phyloP scores from a whole-genome alignment of 2,888 invertebrate genomes.

The Anaspis maculata region DNA sequence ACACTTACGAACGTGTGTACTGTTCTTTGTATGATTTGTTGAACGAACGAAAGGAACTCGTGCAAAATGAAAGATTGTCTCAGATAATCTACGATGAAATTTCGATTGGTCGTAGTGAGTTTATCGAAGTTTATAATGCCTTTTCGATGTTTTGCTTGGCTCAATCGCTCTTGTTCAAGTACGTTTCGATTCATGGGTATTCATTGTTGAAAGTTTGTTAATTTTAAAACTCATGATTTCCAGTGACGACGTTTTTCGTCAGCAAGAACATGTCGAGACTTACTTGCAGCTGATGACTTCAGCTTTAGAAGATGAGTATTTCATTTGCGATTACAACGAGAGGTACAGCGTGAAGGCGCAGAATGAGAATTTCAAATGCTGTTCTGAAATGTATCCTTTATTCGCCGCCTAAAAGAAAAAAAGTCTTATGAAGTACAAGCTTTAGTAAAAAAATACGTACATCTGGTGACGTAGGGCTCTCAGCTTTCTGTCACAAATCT shows the following conservation, averaged over 20 bases:
- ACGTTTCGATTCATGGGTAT: slow-evolving; percentile 19
- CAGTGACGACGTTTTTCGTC: slow-evolving; percentile 29
- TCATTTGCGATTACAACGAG: slow-evolving; percentile 38
- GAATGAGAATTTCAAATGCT: slow-evolving; percentile 33
- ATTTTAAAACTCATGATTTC: slow-evolving; percentile 1
- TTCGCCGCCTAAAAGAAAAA: not conserved
- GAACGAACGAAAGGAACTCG: slow-evolving; percentile 24
- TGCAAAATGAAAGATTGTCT: slow-evolving; percentile 22
- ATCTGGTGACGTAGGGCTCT: too few relatives aligned
- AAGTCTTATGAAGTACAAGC: too few relatives aligned
- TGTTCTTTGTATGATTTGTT: slow-evolving; percentile 57
- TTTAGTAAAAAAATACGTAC: too few relatives aligned
- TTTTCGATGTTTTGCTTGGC: slow-evolving; percentile 33
- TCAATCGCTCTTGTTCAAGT: slow-evolving; percentile 32
- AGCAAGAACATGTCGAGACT: slow-evolving; percentile 31
- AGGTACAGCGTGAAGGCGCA: slow-evolving; percentile 31
- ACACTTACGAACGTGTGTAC: slow-evolving; percentile 67
- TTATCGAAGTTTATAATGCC: slow-evolving; percentile 32
- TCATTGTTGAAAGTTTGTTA: too few relatives aligned
- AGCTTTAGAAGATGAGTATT: slow-evolving; percentile 37
- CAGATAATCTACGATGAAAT: slow-evolving; percentile 29
- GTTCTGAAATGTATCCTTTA: slow-evolving; percentile 32
- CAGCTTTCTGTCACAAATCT: too few relatives aligned
- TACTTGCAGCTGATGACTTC: slow-evolving; percentile 33
- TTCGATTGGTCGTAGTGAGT: slow-evolving; percentile 30